phyloP scores from a whole-genome alignment of 2,797 vertebrate species.

The Poecilia gillii region DNA sequence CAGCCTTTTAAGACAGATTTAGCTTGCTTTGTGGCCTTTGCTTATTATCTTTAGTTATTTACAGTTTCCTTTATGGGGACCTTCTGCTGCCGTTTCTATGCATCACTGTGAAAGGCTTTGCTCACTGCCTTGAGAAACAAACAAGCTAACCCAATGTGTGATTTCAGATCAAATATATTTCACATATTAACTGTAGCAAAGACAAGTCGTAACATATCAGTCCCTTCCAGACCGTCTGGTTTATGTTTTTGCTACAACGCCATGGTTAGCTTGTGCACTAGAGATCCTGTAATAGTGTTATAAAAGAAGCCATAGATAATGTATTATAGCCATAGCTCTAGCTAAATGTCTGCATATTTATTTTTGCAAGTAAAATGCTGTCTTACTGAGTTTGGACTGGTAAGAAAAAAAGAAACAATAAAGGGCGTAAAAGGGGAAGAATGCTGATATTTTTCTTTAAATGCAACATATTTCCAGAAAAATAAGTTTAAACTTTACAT shows the following conservation, averaged over 20 bases:
- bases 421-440: conserved; percentile 4
- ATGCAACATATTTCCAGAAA: not conserved
- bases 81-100: conserved; percentile 60
- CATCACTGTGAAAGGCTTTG: conserved; percentile 77
- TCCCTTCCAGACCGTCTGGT: conserved; percentile 4
- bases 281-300: conserved; percentile 49
- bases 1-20: conserved; percentile 32
- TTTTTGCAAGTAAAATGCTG: conserved; percentile 53
- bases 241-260: conserved; percentile 10
- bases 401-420: conserved; percentile 44
- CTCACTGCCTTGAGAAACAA: conserved; percentile 73
- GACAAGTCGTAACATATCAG: conserved; percentile 13
- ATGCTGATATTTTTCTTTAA: not conserved
- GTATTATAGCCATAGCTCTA: conserved; percentile 67
- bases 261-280: conserved; percentile 57
- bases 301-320: conserved; percentile 69
- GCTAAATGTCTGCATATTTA: conserved; percentile 55
- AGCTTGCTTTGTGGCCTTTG: conserved; percentile 66
- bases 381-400: conserved; percentile 31
- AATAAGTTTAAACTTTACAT: not conserved
- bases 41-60: conserved; percentile 25
- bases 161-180: conserved; percentile 18
- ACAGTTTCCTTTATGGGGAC: conserved; percentile 21
- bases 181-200: conserved; percentile 14
- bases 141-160: conserved; percentile 24